Conservation (phyloP, 2,113 vertebrate genomes). For the Chaetops frenatus region DNA sequence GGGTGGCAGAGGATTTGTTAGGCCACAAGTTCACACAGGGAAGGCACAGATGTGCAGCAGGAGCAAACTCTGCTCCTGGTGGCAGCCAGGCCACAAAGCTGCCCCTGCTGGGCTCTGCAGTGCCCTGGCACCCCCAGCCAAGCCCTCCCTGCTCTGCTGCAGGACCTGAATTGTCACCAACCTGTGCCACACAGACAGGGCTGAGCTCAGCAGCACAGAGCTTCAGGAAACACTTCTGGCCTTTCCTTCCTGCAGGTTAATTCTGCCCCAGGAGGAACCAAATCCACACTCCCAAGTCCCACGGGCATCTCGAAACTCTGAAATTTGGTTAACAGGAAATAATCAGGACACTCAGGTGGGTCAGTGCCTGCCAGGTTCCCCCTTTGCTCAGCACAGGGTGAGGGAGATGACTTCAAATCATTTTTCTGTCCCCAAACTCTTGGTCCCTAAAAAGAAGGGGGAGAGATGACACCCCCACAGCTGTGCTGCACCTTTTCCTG, state of each 20-base stretch:
- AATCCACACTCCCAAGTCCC: neutral
- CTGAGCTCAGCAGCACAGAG: neutral
- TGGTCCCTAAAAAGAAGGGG: neutral
- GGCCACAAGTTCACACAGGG: neutral
- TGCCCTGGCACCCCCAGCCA: neutral
- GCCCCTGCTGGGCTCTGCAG: neutral
- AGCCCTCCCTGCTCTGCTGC: neutral
- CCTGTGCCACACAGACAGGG: neutral
- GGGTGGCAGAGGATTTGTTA: neutral
- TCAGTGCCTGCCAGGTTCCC: neutral
- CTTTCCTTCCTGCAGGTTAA: rapidly evolving
- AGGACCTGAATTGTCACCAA: neutral
- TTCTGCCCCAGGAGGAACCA: neutral
- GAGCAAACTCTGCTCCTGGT: neutral
- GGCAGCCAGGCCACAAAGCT: neutral
- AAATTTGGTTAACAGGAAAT: neutral
- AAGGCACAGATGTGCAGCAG: neutral
- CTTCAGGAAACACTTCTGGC: neutral
- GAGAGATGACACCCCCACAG: neutral
- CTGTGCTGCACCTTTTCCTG: neutral
- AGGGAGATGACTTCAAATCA: neutral
- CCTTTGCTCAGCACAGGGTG: neutral
- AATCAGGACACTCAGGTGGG: neutral
- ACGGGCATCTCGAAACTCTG: rapidly evolving
- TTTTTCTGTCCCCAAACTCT: neutral